phyloP scores from a whole-genome alignment of 2,888 invertebrate genomes.

The Reticulitermes lucifugus region DNA sequence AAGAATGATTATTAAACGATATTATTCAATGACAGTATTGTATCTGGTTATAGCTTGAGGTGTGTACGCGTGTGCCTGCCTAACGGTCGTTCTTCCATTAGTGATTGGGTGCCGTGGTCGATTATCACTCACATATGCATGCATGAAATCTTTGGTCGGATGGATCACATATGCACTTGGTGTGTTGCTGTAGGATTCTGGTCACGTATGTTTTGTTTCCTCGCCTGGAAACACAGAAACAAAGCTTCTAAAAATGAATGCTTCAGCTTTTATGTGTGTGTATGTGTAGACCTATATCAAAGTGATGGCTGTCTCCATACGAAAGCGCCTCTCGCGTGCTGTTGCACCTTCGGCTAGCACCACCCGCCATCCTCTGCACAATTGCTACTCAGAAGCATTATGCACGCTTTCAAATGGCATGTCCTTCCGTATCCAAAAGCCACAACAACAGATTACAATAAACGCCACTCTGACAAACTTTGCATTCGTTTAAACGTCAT shows the following conservation, averaged over 20 bases:
- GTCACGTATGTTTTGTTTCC: neutral
- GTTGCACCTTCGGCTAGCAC: neutral
- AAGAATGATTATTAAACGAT: neutral
- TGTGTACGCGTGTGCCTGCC: neutral
- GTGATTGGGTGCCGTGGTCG: neutral
- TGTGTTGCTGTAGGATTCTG: neutral
- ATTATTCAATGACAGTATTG: neutral
- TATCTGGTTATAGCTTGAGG: neutral
- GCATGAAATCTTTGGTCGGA: neutral
- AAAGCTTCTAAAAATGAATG: constrained; percentile 25
- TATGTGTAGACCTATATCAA: neutral
- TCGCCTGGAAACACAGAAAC: constrained; percentile 9
- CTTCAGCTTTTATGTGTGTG: neutral
- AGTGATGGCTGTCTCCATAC: neutral
- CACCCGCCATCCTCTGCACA: neutral
- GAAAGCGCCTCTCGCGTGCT: neutral
- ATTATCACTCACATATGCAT: neutral
- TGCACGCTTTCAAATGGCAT: no score
- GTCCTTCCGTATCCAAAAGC: no score
- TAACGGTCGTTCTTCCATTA: neutral
- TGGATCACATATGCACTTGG: neutral
- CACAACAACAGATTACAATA: no score
- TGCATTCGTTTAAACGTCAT: no score
- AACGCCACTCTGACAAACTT: no score
- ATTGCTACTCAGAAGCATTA: no score